Percentiles rank a stretch among this genome's conserved stretches.
phyloP scores from a whole-genome alignment of 2,888 invertebrate species.

The Drosophila leonis region DNA sequence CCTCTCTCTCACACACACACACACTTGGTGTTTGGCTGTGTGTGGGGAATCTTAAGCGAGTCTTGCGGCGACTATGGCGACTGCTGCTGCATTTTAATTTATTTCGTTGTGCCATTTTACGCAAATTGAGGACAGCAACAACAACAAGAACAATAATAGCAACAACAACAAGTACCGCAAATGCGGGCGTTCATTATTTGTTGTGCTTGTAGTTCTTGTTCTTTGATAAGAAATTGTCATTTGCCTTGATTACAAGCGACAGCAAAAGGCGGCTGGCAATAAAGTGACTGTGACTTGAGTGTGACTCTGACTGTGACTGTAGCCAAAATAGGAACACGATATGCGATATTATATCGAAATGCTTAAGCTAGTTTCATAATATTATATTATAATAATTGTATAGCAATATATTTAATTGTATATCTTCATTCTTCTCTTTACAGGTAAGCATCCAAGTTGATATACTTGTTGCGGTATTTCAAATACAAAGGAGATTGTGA shows the following conservation, averaged over 20 bases:
- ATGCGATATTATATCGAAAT: not conserved
- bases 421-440: slow-evolving; percentile 28
- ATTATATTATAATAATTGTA: not conserved
- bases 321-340: not conserved
- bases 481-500: not conserved
- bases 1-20: not conserved
- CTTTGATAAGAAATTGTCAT: slow-evolving; percentile 74
- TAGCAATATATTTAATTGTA: not conserved
- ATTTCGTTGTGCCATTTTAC: slow-evolving; percentile 78
- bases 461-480: too few species aligned
- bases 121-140: slow-evolving; percentile 74
- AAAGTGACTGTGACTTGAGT: slow-evolving; percentile 2
- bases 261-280: not conserved
- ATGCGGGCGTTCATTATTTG: slow-evolving; percentile 52
- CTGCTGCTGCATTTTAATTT: slow-evolving; percentile 75
- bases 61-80: slow-evolving; percentile 47
- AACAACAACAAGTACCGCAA: slow-evolving; percentile 41
- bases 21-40: not conserved
- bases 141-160: slow-evolving; percentile 30
- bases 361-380: not conserved
- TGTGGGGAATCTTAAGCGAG: slow-evolving; percentile 28
- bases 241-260: slow-evolving; percentile 44
- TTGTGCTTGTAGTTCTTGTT: slow-evolving; percentile 35
- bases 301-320: not conserved
- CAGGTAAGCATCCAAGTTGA: slow-evolving; percentile 37